Conservation (phyloP, 2,113 vertebrate genomes). For the Capra hircus region DNA sequence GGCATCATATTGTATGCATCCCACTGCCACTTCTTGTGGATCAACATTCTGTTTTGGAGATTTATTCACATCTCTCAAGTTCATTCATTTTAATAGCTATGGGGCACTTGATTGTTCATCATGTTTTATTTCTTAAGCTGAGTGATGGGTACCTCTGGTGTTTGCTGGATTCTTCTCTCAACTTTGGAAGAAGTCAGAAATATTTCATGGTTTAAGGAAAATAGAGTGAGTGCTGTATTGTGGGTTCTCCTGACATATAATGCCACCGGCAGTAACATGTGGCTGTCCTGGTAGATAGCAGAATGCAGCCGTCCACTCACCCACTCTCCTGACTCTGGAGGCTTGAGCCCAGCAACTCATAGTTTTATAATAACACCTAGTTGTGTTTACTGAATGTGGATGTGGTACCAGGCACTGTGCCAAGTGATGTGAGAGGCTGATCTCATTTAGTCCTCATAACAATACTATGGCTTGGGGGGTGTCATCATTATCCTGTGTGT, state of each 20-base stretch:
- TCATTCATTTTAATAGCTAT: slow-evolving; percentile 1
- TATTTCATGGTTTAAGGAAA: background rate
- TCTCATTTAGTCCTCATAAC: background rate
- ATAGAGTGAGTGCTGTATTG: background rate
- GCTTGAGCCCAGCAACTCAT: background rate
- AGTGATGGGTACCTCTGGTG: background rate
- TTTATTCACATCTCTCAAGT: background rate
- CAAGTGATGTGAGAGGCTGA: background rate
- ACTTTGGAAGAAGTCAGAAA: background rate
- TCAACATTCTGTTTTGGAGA: background rate
- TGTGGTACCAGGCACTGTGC: background rate
- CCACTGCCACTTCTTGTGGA: background rate
- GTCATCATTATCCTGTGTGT: background rate
- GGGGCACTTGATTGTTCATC: background rate
- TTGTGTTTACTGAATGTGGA: background rate
- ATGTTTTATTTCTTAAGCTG: slow-evolving; percentile 15
- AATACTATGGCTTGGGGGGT: background rate
- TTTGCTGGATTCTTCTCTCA: background rate
- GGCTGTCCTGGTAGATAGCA: background rate
- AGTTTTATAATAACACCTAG: background rate
- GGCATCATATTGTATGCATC: background rate
- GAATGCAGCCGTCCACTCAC: rapidly evolving
- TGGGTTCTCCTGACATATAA: background rate
- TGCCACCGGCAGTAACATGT: background rate
- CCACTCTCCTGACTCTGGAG: background rate